Conservation (phyloP, 1,140 invertebrate species). For the Palaemon carinicauda region DNA sequence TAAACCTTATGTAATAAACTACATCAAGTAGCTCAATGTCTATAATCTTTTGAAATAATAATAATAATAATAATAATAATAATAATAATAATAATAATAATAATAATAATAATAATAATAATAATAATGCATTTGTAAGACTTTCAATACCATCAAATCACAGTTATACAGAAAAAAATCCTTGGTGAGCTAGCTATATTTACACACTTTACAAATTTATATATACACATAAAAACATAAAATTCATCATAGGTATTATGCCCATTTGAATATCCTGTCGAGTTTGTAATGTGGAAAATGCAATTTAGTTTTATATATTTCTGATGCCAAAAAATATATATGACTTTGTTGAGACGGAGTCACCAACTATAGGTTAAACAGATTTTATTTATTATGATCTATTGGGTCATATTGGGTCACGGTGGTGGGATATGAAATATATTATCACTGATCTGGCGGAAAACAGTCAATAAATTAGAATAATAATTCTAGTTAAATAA, state of each 20-base stretch:
- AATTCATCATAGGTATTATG: not conserved
- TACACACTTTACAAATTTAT: slow-evolving; percentile 2
- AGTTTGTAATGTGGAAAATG: not conserved
- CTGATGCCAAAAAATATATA: too few relatives aligned
- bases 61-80: not conserved
- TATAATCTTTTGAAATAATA: too few relatives aligned
- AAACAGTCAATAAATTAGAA: too few relatives aligned
- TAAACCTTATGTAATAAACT: too few relatives aligned
- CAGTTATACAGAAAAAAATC: not conserved
- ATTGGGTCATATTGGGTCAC: too few relatives aligned
- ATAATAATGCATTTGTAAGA: not conserved
- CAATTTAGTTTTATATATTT: not conserved
- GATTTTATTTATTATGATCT: too few relatives aligned
- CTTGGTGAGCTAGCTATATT: not conserved
- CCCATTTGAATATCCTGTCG: too few relatives aligned
- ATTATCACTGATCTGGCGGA: too few relatives aligned
- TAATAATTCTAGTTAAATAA: not conserved
- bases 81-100: not conserved
- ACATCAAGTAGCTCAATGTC: too few relatives aligned
- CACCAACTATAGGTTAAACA: too few relatives aligned
- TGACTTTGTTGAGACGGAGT: too few relatives aligned
- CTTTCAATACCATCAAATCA: not conserved
- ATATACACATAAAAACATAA: not conserved
- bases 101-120: not conserved
- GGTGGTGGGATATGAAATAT: too few relatives aligned